Conservation (phyloP, 2,888 invertebrate species). For the Suillia variegata region DNA sequence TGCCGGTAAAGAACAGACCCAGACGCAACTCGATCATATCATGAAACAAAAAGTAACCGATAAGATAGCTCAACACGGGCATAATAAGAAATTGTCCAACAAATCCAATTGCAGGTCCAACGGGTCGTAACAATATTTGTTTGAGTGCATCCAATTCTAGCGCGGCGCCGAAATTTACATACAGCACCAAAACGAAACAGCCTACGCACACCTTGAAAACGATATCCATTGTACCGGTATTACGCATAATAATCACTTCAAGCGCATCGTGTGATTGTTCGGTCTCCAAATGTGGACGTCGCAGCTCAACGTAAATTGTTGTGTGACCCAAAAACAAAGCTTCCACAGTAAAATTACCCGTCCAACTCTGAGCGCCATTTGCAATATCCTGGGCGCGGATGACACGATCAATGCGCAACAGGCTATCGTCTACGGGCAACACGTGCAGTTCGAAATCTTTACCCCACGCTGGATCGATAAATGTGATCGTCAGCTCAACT, state of each 20-base stretch:
- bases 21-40: constrained; percentile 70
- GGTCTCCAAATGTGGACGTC: constrained; percentile 17
- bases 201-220: constrained; percentile 75
- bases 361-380: constrained; percentile 19
- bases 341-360: constrained; percentile 31
- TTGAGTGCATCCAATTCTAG: constrained; percentile 75
- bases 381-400: constrained; percentile 33
- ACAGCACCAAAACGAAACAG: constrained; percentile 75
- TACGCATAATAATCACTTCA: constrained; percentile 65
- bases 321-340: constrained; percentile 44
- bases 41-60: constrained; percentile 73
- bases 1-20: constrained; percentile 85
- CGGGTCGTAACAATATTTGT: constrained; percentile 69
- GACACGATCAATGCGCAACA: constrained; percentile 33
- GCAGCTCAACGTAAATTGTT: constrained; percentile 35
- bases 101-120: constrained; percentile 80
- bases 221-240: constrained; percentile 68
- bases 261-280: constrained; percentile 48
- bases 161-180: constrained; percentile 87
- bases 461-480: constrained; percentile 26
- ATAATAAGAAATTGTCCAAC: constrained; percentile 79
- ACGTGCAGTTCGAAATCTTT: constrained; percentile 28
- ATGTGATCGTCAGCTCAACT: constrained; percentile 26
- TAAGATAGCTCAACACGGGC: constrained; percentile 77
- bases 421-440: constrained; percentile 28